Evolutionary conservation across 2,797 vertebrate species (phyloP).

Genomic region (Lagorchestes hirsutus): DNA sequence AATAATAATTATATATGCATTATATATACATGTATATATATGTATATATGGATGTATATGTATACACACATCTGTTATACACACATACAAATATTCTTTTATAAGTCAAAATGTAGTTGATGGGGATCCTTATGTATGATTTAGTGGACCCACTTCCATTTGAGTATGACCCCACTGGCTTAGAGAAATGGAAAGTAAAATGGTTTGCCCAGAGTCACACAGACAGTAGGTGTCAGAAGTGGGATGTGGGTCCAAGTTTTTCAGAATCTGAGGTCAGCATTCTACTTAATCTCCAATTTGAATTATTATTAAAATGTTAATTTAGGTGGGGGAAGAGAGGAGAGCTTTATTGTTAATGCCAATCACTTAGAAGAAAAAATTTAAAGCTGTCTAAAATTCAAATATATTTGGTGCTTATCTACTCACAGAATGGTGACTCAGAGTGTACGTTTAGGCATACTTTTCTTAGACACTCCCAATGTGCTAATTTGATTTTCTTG

Average conservation of each 20-base stretch:
- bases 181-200: neutral
- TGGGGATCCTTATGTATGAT: neutral
- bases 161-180: too few species aligned
- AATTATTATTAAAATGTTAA: neutral
- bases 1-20: too few species aligned
- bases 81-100: neutral
- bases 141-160: neutral
- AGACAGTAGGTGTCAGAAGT: neutral
- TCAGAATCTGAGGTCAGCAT: neutral
- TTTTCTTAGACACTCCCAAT: neutral
- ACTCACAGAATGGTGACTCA: neutral
- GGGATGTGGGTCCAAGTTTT: neutral
- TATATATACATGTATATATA: too few species aligned
- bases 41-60: too few species aligned
- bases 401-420: neutral
- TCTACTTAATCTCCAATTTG: neutral
- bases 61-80: too few species aligned
- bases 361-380: neutral
- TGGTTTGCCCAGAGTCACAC: neutral
- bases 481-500: neutral
- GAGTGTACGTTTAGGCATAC: neutral
- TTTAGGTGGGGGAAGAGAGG: neutral
- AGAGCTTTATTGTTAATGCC: neutral
- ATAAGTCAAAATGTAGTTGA: neutral
- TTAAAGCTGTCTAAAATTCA: neutral